Percentiles rank a stretch among this genome's conserved stretches.
These are phyloP conservation scores for Numenius phaeopus DNA, from an alignment of 2,797 vertebrate species.

Conservation along the genomic window DNA sequence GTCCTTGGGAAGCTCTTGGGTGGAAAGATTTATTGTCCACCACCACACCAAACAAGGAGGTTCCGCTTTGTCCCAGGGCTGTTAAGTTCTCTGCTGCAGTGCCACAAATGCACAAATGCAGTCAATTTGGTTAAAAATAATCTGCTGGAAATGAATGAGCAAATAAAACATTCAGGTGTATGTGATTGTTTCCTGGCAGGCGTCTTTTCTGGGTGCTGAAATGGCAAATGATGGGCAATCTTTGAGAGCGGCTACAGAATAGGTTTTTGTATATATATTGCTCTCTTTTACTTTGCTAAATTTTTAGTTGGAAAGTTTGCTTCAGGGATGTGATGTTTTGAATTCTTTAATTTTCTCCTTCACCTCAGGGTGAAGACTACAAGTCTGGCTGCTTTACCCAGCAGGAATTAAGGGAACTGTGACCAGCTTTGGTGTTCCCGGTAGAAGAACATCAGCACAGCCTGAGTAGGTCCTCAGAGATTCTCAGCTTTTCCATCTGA, in stretches of 20 bases:
- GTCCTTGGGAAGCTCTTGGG: background rate
- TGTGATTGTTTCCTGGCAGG: background rate
- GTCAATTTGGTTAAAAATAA: background rate
- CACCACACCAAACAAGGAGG: background rate
- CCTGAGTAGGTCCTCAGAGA: background rate
- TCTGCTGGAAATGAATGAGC: background rate
- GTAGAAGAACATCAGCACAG: background rate
- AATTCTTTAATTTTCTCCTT: background rate
- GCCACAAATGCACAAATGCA: background rate
- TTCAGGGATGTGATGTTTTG: background rate
- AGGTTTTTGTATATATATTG: background rate
- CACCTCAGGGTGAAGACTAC: background rate
- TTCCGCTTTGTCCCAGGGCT: background rate
- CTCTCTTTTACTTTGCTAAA: background rate
- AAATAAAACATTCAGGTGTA: background rate
- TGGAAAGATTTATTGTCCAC: background rate
- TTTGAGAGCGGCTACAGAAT: background rate
- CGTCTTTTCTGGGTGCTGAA: background rate
- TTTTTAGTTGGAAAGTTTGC: background rate
- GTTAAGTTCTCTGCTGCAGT: background rate
- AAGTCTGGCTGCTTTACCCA: background rate
- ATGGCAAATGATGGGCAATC: background rate
- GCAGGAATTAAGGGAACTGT: accelerated
- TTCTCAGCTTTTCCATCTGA: background rate
- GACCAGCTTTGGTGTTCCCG: accelerated